These are phyloP conservation scores for Erebia epiphron DNA, from an alignment of 2,888 invertebrate species.

Conservation along the genomic window DNA sequence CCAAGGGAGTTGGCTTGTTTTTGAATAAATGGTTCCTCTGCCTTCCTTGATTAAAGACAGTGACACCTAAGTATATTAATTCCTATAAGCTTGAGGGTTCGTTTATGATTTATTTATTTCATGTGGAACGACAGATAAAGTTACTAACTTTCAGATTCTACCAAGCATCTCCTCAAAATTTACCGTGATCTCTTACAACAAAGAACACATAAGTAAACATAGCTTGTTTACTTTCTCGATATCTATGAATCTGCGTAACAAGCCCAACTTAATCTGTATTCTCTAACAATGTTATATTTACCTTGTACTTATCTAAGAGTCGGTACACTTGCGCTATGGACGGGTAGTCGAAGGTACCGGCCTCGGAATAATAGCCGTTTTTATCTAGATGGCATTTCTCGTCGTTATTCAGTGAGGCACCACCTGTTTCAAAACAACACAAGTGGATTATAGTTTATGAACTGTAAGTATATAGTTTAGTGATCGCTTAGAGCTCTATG, in stretches of 20 bases:
- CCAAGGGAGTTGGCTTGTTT: no score
- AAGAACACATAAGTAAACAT: background rate
- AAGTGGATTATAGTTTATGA: background rate
- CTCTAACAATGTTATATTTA: constrained; percentile 47
- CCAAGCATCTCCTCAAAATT: background rate
- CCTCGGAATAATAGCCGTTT: constrained; percentile 85
- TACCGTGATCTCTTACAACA: background rate
- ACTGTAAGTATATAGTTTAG: no score
- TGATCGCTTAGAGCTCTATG: no score
- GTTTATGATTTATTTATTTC: background rate
- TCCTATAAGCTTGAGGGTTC: no score
- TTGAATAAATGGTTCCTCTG: no score
- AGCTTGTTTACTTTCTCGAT: constrained; percentile 23
- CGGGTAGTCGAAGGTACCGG: constrained; percentile 89
- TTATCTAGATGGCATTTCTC: constrained; percentile 87
- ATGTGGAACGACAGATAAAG: background rate
- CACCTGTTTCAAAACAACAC: constrained; percentile 68
- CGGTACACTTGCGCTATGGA: constrained; percentile 90
- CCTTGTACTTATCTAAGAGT: constrained; percentile 86
- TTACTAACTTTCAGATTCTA: background rate
- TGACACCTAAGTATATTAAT: no score
- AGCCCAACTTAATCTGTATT: constrained; percentile 21
- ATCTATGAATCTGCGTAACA: constrained; percentile 37
- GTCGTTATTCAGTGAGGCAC: constrained; percentile 86
- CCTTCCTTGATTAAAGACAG: no score